Conservation (phyloP, 1,140 invertebrate genomes). For the Cotesia typhae region DNA sequence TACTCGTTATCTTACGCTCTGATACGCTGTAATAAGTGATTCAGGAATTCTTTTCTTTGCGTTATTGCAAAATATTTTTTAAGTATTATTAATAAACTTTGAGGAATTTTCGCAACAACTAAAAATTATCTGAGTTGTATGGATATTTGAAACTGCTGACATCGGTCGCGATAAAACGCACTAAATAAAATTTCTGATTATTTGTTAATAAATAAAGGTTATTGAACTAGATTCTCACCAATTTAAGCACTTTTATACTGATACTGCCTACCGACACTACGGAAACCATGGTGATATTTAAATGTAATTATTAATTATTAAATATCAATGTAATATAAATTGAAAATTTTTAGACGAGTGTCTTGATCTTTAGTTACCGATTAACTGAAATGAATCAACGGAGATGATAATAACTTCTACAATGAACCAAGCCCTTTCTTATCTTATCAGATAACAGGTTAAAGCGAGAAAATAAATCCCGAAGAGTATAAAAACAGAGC, state of each 20-base stretch:
- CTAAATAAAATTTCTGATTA: background rate
- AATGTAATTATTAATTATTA: too few relatives aligned
- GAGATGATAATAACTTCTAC: conserved; percentile 26
- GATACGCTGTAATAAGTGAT: conserved; percentile 37
- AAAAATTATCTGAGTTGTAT: too few relatives aligned
- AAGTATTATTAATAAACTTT: background rate
- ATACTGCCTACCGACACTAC: conserved; percentile 79
- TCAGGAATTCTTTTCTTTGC: conserved; percentile 33
- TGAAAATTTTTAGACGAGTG: conserved; percentile 1
- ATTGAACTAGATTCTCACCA: conserved; percentile 70
- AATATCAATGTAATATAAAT: background rate
- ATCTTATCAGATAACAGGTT: conserved; percentile 62
- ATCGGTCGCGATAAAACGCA: background rate
- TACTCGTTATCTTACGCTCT: conserved; percentile 39
- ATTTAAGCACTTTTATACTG: conserved; percentile 79
- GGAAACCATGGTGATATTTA: conserved; percentile 72
- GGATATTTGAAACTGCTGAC: too few relatives aligned
- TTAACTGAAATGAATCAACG: conserved; percentile 44
- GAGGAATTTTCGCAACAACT: too few relatives aligned
- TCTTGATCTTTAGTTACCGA: conserved; percentile 23
- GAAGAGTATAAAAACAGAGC: conserved; percentile 5
- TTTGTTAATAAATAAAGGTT: background rate
- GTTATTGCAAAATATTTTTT: conserved; percentile 10
- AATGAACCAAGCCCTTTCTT: conserved; percentile 58
- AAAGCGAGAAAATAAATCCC: background rate